Base-by-base conservation (phyloP, 2,797 vertebrate species). In the Malurus leucopterus region DNA sequence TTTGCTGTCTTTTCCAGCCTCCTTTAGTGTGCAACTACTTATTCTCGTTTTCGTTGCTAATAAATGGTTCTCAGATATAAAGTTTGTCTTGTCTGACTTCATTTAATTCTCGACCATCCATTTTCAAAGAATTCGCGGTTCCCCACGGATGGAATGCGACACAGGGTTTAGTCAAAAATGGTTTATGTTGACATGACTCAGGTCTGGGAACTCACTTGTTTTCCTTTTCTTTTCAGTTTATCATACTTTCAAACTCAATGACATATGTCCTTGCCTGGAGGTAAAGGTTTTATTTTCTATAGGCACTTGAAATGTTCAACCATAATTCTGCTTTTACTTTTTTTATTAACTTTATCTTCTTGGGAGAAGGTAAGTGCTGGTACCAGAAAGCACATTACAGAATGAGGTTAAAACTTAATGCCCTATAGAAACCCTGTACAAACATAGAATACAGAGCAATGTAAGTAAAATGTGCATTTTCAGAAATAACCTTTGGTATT, bases 161-260 rank as follows among this genome's bases (percentile, higher is more conserved):
- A 36, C 36, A 36, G 36, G 46, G 15, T 61, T 93, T 93, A 73
- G 83, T 86, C 76, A 94, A 75, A 95, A 94, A 83, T 49, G 26
- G 20, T 93, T 95, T 91, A 61, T 74, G 29, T 70, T 95, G 89
- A 93, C 89, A 72, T 90, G 64, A 89, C 61, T 94, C 80, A 94
- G 91, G 51, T 72, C 57, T 83, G 74, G 67, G 50, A 47, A 85
- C 22, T 77, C 34, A 38, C 29, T 92, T 88, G 54, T 47, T 69
- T 90, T 95, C 64, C 73, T 93, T 96, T 93, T 93, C 73, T 93
- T 96, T 93, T 93, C 62, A 95, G 54, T 53, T 72, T 91, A 77
- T 75, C 68, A 73, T 68, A 29, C 47, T 93, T 94, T 93, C 63
- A 90, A 86, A 95, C 77, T 78, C 40, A 2, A 84, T 91, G 67